phyloP scores from a whole-genome alignment of 2,797 vertebrate genomes.

The Thaleichthys pacificus region DNA sequence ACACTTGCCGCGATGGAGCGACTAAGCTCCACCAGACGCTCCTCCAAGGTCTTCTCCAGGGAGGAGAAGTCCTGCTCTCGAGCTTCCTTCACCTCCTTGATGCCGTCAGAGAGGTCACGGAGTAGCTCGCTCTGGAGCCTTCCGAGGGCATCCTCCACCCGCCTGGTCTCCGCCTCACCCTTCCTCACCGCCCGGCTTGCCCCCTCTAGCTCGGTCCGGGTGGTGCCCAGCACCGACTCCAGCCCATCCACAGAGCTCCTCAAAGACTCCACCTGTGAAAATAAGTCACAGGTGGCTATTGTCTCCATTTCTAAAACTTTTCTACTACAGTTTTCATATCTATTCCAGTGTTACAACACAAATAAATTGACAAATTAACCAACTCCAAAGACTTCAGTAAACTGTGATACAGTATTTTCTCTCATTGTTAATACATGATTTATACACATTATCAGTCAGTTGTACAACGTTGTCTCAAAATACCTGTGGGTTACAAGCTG shows the following conservation, averaged over 20 bases:
- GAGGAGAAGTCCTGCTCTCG: slow-evolving; percentile 87
- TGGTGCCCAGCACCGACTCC: slow-evolving; percentile 79
- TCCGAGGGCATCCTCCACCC: slow-evolving; percentile 89
- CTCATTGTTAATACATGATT: background rate
- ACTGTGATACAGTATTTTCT: background rate
- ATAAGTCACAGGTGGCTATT: slow-evolving; percentile 6
- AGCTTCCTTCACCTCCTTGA: slow-evolving; percentile 89
- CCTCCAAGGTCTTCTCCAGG: slow-evolving; percentile 88
- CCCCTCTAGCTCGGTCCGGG: slow-evolving; percentile 82
- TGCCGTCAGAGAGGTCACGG: slow-evolving; percentile 85
- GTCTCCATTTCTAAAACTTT: too few relatives aligned
- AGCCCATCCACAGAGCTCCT: slow-evolving; percentile 77
- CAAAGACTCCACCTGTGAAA: slow-evolving; percentile 78
- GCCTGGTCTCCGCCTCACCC: slow-evolving; percentile 84
- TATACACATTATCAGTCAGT: too few relatives aligned
- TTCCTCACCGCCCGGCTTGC: slow-evolving; percentile 78
- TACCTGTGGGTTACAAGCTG: too few relatives aligned
- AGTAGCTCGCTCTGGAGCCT: slow-evolving; percentile 91
- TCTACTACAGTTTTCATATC: too few relatives aligned
- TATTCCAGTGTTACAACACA: too few relatives aligned
- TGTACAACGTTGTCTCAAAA: too few relatives aligned
- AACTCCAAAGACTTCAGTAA: too few relatives aligned
- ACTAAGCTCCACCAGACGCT: slow-evolving; percentile 88
- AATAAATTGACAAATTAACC: too few relatives aligned
- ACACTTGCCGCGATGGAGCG: slow-evolving; percentile 87